phyloP scores from a whole-genome alignment of 2,113 vertebrate species.

The Gorsachius goisagi region DNA sequence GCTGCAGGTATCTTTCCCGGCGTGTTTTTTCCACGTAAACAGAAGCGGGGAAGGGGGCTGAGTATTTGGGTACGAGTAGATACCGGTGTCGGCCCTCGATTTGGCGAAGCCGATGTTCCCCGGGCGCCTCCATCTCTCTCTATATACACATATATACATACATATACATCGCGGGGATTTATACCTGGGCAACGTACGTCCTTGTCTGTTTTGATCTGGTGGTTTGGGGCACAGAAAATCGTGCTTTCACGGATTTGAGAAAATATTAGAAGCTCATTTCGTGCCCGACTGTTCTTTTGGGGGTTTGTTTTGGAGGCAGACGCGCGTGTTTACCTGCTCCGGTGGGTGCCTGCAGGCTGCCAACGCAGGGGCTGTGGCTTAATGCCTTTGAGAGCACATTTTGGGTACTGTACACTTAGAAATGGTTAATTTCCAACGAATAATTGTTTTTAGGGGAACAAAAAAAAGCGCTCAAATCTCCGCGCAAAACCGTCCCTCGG shows the following conservation, averaged over 20 bases:
- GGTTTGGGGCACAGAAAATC: neutral
- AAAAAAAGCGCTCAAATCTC: neutral
- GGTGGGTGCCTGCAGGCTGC: neutral
- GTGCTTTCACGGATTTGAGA: neutral
- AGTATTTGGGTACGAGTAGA: neutral
- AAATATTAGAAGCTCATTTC: neutral
- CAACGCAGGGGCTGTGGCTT: neutral
- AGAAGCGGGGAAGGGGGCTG: neutral
- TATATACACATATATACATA: too few species aligned
- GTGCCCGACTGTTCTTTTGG: neutral
- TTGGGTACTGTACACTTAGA: neutral
- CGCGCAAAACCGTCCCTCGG: accelerated
- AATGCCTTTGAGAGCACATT: neutral
- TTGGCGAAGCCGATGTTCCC: neutral
- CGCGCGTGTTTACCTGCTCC: neutral
- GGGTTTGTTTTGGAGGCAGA: neutral
- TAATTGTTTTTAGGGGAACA: neutral
- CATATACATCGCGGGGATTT: too few species aligned
- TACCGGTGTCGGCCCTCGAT: too few species aligned
- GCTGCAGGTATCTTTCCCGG: neutral
- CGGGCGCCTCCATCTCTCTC: neutral
- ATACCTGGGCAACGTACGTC: too few species aligned
- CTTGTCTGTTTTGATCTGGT: neutral
- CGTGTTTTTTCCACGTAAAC: neutral
- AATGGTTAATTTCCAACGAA: neutral